Percentiles rank a stretch among this genome's conserved stretches.
These are phyloP conservation scores for Chaenocephalus aceratus DNA, from an alignment of 2,113 vertebrate genomes.

Conservation along the genomic window DNA sequence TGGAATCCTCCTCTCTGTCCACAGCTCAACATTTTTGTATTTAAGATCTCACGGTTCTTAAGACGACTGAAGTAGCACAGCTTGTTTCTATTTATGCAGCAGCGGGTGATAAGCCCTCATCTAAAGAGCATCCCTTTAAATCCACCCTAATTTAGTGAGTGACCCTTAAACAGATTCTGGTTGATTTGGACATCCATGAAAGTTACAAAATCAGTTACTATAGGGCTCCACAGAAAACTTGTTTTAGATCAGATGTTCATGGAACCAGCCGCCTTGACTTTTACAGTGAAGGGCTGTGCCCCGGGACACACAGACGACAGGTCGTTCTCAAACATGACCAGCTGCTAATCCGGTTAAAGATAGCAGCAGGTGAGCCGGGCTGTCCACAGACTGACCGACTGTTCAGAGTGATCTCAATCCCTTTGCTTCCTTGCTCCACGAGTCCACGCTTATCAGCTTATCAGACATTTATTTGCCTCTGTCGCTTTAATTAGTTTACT, in stretches of 20 bases:
- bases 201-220: neutral
- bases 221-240: neutral
- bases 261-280: neutral
- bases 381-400: conserved; percentile 58
- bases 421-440: conserved; percentile 14
- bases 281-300: neutral
- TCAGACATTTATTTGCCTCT: too few species aligned
- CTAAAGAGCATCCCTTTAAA: conserved; percentile 33
- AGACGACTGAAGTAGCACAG: neutral
- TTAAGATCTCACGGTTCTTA: conserved; percentile 62
- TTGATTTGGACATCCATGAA: neutral
- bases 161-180: conserved; percentile 11
- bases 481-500: too few species aligned
- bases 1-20: neutral
- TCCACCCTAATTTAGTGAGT: conserved; percentile 4
- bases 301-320: neutral
- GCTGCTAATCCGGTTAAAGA: conserved; percentile 72
- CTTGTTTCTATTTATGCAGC: conserved; percentile 56
- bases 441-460: neutral
- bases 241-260: neutral
- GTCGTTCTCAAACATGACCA: conserved; percentile 12
- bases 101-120: conserved; percentile 38
- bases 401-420: conserved; percentile 71
- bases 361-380: conserved; percentile 55
- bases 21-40: conserved; percentile 49